Evolutionary conservation across 1,140 invertebrate genomes (phyloP), one percentile per base, ranked within the genome.

Genomic region (Aphelinus certus): DNA sequence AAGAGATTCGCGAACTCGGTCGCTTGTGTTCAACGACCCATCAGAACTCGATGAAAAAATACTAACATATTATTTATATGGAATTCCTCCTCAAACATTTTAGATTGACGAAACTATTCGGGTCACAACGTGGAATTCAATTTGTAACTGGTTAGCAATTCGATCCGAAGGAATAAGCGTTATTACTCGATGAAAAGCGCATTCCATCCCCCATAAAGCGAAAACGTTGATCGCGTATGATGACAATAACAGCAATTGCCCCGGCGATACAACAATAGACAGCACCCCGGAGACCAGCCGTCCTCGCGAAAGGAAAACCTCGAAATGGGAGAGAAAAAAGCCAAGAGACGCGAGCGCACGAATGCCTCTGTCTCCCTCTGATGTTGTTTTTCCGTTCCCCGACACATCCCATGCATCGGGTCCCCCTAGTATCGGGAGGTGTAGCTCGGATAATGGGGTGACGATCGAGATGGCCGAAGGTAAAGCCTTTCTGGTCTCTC

Each of bases 361-460:
- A 26, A 26, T 26, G 26, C 26, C 26, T 26, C 26, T 26, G 26
- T 45, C 3, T 9, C 61, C 45, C 43, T 1, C 48, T 53, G 43
- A 2, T 56, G 10, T 46, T n/a, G 46, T 4, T 48, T 63, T 63
- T 48, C 4, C 46, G 45, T 55, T 51, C 53, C n/a, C 9, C 56
- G 69, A 53, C 63, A 66, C 55, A 58, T 46, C 61, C 68, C 64
- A 62, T 57, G 67, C 42, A 69, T 57, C 62, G 66, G 62, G 69
- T 53, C n/a, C 73, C 67, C 71, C 75, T 77, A 71, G 65, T 77
- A 75, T 69, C 55, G 45, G 46, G 66, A 74, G 65, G 71, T 72
- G 64, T 75, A 64, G 51, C 57, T 60, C 57, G 72, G 61, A 74
- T 81, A 79, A 82, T 80, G 79, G 82, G 76, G 78, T 81, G 78